Evolutionary conservation across 2,113 vertebrate genomes (phyloP), one percentile per base, ranked within the genome.

Genomic region (Dromas ardeola): DNA sequence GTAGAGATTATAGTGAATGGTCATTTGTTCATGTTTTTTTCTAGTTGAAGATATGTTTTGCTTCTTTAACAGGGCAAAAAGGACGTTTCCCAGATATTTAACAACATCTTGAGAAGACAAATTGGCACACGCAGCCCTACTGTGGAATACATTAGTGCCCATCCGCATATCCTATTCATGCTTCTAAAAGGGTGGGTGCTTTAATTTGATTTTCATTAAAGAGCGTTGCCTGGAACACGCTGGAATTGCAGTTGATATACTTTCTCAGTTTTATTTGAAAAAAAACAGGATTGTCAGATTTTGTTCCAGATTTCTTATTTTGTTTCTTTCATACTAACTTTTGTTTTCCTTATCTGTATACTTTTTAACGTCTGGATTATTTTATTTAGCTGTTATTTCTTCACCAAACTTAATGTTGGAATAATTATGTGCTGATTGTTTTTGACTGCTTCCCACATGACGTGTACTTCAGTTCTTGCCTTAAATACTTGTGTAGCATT

Each of bases 81-180:
- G 95, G 99, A 99, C 2, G 99, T 99, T 91, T 99, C 99, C 97
- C 99, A 99, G 98, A 99, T 99, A 98, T 99, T 99, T 96, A 99
- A 99, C 98, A 99, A 99, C 98, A 99, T 99, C 97, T 98, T 99
- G 95, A 98, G 99, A 98, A 98, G 99, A 98, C 99, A 99, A 92
- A 99, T 99, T 38, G 99, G 99, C 52, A 98, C 99, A 23, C 98
- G 99, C 91, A 99, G 98, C 95, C 99, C 99, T 80, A 99, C 99
- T 1, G 99, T 99, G 74, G 99, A 99, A 93, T 99, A 99, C 78
- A 99, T 99, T 90, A 99, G 99, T 92, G 99, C 99, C 91, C 99
- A 99, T 97, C 99, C 99, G 87, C 99, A 99, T 88, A 98, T 99
- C 88, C 98, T 99, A 19, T 99, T 99, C 84, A 99, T 99, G 92